A percentile compares a stretch with the other conserved stretches of the same genome.
Conservation (phyloP, 1,140 invertebrate species). For the Amphibalanus amphitrite region DNA sequence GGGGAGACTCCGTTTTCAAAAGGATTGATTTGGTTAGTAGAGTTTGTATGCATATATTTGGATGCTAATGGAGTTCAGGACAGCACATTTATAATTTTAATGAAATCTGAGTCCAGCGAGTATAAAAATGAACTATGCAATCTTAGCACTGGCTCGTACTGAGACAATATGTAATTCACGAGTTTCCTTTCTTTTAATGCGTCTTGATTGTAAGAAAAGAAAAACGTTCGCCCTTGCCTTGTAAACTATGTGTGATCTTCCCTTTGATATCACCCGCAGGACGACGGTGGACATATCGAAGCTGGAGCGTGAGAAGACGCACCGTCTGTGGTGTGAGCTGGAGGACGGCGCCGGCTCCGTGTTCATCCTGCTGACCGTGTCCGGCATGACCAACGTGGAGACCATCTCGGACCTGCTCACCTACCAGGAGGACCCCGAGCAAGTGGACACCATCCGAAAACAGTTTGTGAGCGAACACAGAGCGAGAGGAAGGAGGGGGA, state of each 20-base stretch:
- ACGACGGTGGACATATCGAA: constrained; percentile 56
- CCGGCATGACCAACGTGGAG: constrained; percentile 77
- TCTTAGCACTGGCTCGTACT: background rate
- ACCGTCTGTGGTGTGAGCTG: constrained; percentile 67
- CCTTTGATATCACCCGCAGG: background rate
- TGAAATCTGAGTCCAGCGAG: too few species aligned
- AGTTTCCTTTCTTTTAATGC: too few species aligned
- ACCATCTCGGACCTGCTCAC: constrained; percentile 75
- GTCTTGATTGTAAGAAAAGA: too few species aligned
- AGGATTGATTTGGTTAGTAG: too few species aligned
- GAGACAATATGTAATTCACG: background rate
- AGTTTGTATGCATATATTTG: too few species aligned
- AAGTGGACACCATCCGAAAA: constrained; percentile 41
- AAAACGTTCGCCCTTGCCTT: too few species aligned
- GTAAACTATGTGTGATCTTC: too few species aligned
- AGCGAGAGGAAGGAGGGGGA: too few species aligned
- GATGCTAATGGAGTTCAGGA: too few species aligned
- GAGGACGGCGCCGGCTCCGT: constrained; percentile 78
- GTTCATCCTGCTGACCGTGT: constrained; percentile 79
- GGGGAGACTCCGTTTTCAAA: too few species aligned
- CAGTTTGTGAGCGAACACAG: constrained; percentile 58
- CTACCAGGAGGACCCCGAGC: constrained; percentile 58
- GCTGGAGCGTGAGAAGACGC: constrained; percentile 76
- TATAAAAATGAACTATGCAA: too few species aligned
- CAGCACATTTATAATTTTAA: too few species aligned